These are phyloP conservation scores for Pangasius macronema DNA, from an alignment of 2,797 vertebrate genomes.

Conservation along the genomic window DNA sequence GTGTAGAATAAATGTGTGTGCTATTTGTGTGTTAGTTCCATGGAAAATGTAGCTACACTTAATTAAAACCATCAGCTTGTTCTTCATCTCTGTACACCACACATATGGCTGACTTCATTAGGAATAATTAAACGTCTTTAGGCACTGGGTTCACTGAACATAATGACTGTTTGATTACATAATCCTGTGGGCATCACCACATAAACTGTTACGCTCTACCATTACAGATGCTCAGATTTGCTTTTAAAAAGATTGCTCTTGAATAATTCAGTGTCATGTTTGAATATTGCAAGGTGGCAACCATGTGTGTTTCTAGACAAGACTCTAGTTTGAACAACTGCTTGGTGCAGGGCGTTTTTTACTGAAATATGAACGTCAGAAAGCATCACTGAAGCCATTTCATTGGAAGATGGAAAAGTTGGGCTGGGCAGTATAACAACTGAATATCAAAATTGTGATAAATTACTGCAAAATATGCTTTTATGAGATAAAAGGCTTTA, in stretches of 20 bases:
- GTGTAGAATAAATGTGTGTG: too few species aligned
- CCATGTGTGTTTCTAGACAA: neutral
- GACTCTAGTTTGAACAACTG: neutral
- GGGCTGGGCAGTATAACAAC: neutral
- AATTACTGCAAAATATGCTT: neutral
- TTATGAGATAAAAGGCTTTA: neutral
- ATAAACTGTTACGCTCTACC: conserved; percentile 42
- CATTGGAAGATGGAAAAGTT: neutral
- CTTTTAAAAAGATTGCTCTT: conserved; percentile 36
- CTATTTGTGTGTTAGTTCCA: neutral
- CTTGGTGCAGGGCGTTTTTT: neutral
- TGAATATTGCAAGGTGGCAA: neutral
- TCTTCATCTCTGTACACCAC: conserved; percentile 50
- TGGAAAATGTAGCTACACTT: conserved; percentile 18
- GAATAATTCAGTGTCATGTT: conserved; percentile 35
- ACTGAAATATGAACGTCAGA: neutral
- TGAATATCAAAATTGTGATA: neutral
- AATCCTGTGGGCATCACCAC: conserved; percentile 58
- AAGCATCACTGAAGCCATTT: neutral
- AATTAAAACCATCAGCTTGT: conserved; percentile 66
- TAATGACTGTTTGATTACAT: conserved; percentile 68
- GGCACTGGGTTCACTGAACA: conserved; percentile 51
- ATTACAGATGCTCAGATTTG: conserved; percentile 40
- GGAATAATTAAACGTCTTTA: conserved; percentile 59
- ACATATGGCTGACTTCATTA: conserved; percentile 70